phyloP scores from a whole-genome alignment of 2,888 invertebrate species.

The Stenurella melanura region DNA sequence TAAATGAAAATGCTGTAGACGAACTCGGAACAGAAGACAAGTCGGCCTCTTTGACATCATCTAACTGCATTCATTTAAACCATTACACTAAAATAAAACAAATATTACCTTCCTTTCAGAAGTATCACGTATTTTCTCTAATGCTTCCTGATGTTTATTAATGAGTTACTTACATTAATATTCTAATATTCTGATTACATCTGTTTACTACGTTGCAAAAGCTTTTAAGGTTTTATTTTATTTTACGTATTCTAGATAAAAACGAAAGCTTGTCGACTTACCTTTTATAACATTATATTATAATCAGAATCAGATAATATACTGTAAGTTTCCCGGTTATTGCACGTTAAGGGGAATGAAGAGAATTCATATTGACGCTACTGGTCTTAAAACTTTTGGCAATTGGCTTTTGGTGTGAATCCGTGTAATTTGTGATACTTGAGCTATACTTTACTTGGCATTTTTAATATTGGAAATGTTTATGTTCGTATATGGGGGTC shows the following conservation, averaged over 20 bases:
- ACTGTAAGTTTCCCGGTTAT: too few relatives aligned
- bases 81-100: constrained; percentile 28
- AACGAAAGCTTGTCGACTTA: not conserved
- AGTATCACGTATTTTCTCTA: constrained; percentile 17
- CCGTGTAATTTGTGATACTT: too few relatives aligned
- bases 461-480: too few relatives aligned
- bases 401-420: too few relatives aligned
- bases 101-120: constrained; percentile 21
- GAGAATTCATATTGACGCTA: too few relatives aligned
- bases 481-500: too few relatives aligned
- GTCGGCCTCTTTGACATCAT: constrained; percentile 29
- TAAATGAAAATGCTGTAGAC: constrained; percentile 4
- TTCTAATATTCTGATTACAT: constrained; percentile 4
- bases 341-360: too few relatives aligned
- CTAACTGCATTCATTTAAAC: constrained; percentile 23
- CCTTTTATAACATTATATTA: too few relatives aligned
- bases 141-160: constrained; percentile 31
- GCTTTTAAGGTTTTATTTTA: constrained; percentile 23
- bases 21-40: not conserved
- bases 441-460: too few relatives aligned
- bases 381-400: too few relatives aligned
- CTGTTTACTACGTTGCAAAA: constrained; percentile 8
- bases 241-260: not conserved
- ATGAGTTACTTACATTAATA: constrained; percentile 11
- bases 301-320: too few relatives aligned